These are phyloP conservation scores for Opisthograptis luteolata DNA, from an alignment of 2,888 invertebrate genomes.

Conservation along the genomic window DNA sequence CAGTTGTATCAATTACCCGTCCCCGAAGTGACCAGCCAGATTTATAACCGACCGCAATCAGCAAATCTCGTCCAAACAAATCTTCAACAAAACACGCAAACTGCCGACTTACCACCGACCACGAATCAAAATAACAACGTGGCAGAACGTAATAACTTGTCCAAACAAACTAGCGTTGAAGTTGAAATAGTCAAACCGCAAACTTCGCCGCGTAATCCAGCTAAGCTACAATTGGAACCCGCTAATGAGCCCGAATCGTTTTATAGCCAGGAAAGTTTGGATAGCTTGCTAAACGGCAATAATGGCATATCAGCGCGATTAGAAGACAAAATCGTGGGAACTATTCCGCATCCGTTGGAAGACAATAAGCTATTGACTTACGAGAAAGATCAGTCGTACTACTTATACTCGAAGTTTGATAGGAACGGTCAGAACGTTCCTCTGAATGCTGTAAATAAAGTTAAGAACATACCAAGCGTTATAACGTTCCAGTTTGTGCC, in stretches of 20 bases:
- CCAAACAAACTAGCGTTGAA: conserved; percentile 48
- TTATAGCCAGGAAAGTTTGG: conserved; percentile 56
- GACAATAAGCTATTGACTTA: conserved; percentile 70
- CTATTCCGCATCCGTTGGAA: conserved; percentile 69
- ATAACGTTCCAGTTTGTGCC: conserved; percentile 68
- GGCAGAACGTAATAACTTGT: conserved; percentile 37
- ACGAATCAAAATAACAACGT: conserved; percentile 38
- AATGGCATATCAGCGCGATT: conserved; percentile 72
- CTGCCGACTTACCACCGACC: conserved; percentile 24
- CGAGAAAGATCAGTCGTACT: conserved; percentile 74
- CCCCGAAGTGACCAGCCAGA: conserved; percentile 69
- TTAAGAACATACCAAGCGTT: conserved; percentile 43
- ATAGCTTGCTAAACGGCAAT: conserved; percentile 54
- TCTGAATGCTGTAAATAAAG: conserved; percentile 35
- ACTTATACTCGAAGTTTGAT: conserved; percentile 65
- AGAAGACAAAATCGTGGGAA: conserved; percentile 72
- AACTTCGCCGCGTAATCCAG: conserved; percentile 51
- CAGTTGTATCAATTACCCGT: conserved; percentile 75
- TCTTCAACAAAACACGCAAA: conserved; percentile 27
- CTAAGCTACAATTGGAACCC: conserved; percentile 56
- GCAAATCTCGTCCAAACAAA: conserved; percentile 44
- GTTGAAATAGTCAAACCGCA: conserved; percentile 65
- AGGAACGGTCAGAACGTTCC: conserved; percentile 45
- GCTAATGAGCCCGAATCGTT: conserved; percentile 47
- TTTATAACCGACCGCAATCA: conserved; percentile 62